Evolutionary conservation across 2,797 vertebrate species (phyloP), one percentile per base, ranked within the genome.

Genomic region (Sebastes glaucus): DNA sequence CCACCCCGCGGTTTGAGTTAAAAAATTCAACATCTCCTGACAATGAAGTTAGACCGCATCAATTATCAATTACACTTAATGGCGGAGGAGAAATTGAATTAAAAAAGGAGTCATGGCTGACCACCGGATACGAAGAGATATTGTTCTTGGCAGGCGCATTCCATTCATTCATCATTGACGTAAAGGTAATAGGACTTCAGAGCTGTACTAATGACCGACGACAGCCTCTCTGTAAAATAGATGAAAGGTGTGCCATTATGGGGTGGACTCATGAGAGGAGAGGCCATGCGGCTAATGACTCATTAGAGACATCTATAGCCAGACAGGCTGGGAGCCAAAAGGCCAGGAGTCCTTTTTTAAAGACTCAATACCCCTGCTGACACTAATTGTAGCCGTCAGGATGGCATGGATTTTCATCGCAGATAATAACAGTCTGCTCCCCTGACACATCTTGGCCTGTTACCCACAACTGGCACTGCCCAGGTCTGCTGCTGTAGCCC

Each of bases 191-290:
- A 94, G 94, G 94, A 95, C 95, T 95, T 95, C 94, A 95, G 94
- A 95, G 94, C 90, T 87, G 87, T 88, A 87, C 94, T 96, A 96
- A 96, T 96, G 94, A 95, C 93, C 93, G 91, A 93, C 72, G 95
- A 96, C 94, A 95, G 93, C 92, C 92, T 93, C 91, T 94, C 93
- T 95, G 95, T 96, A 94, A 95, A 95, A 95, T 95, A 95, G 95
- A 96, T 96, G 95, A 96, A 96, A 96, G 95, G 95, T 96, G 95
- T 95, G 94, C 95, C 93, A 94, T 96, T 95, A 96, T 92, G 91
- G 92, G 92, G 82, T 93, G 87, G 92, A 91, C 92, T 94, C 89
- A 91, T 89, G 94, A 95, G 95, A 96, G 92, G 93, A 88, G 92
- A 96, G 92, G 94, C 91, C 92, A 94, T 91, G 93, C 95, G 93